Evolutionary conservation across 2,888 invertebrate genomes (phyloP).

Genomic region (Hirudinaria manillensis): DNA sequence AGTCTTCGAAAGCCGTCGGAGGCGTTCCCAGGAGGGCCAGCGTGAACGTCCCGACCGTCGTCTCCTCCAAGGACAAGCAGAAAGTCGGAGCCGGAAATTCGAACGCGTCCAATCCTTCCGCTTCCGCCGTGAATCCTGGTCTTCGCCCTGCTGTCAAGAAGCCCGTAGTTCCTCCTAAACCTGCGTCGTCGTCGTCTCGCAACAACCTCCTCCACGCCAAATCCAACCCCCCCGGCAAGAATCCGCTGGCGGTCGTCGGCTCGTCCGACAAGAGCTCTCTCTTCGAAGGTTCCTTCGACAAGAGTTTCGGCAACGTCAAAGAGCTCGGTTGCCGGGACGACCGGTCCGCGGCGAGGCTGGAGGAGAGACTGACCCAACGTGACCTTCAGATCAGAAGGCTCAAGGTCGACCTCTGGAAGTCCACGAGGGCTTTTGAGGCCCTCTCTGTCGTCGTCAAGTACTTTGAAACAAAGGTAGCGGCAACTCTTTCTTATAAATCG

Average conservation of each 20-base stretch:
- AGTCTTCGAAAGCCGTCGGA: not conserved
- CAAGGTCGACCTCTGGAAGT: not conserved
- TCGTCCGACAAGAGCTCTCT: not conserved
- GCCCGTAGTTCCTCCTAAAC: not conserved
- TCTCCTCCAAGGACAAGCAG: not conserved
- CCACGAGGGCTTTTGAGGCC: constrained; percentile 1
- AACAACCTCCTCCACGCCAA: not conserved
- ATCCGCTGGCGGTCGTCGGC: not conserved
- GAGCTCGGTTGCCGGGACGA: not conserved
- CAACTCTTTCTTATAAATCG: not conserved
- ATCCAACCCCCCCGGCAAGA: not conserved
- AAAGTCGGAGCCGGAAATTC: not conserved
- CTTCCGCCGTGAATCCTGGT: too few relatives aligned
- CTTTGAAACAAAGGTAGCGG: not conserved
- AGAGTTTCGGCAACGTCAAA: constrained; percentile 7
- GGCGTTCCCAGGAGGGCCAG: not conserved
- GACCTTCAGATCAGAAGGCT: constrained; percentile 8
- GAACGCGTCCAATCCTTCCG: not conserved
- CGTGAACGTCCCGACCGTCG: not conserved
- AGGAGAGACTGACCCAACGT: not conserved
- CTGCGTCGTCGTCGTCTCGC: too few relatives aligned
- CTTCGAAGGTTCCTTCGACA: not conserved
- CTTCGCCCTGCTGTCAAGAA: too few relatives aligned
- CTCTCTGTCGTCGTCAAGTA: constrained; percentile 13
- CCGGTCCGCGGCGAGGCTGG: not conserved